Base-by-base conservation (phyloP, 2,797 vertebrate genomes). In the Muscicapa comitata region DNA sequence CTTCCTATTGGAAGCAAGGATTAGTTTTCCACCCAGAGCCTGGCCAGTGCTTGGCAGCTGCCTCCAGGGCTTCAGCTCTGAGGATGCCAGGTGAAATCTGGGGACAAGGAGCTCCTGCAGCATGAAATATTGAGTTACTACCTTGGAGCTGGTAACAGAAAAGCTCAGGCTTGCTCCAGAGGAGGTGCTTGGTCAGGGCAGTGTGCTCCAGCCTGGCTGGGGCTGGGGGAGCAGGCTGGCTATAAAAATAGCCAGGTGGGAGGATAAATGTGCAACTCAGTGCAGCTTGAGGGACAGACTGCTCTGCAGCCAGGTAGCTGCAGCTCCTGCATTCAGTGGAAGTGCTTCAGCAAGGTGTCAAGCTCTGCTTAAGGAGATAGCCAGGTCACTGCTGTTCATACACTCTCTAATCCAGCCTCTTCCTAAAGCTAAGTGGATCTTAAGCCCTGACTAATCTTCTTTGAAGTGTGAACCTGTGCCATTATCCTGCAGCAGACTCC, bases 361-460 rank as follows among this genome's bases (percentile, higher is more conserved):
- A 65, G 70, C 89, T 73, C 91, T 53, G 82, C 59, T 95, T 93
- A 81, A 84, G 84, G 43, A 28, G 79, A 67, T 88, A 59, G 87
- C 68, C 65, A 35, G 89, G 95, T 87, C 91, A 70, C 62, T 47
- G 82, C 79, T 94, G 85, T 58, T 94, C 48, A 70, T 31, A 86
- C 58, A 50, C 42, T 26, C 33, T 17, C 72, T 96, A 97, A 96
- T 96, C 92, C 87, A 81, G 68, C 62, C 70, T 90, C 86, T 92
- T 93, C 54, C 72, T 74, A 68, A 90, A 93, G 83, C 88, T 82
- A 67, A 93, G 78, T 37, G 73, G 76, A 57, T 77, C 40, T 91
- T 96, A 93, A 95, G 73, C 89, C 90, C 76, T 73, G 55, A 55
- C 86, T 95, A 95, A 96, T 94, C 95, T 88, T 78, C 88, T 95